phyloP scores from a whole-genome alignment of 1,140 invertebrate species.

The fruit fly (Drosophila melanogaster) region Release_6_plus_ISO1_MT NC_004354.4:15572001-15572500 shows the following conservation, averaged over 20 bases:
- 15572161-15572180: background rate
- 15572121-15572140: background rate
- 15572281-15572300: no score
- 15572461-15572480: background rate
- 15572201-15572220: no score
- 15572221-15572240: no score
- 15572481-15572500: background rate
- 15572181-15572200: background rate
- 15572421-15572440: conserved; percentile 96
- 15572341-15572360: conserved; percentile 71
- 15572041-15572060: background rate
- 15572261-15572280: no score
- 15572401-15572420: conserved; percentile 93
- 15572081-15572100: background rate
- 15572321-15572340: conserved; percentile 69
- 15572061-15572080: background rate
- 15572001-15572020: no score
- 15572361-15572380: conserved; percentile 63
- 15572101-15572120: background rate
- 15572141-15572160: no score
- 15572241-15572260: no score
- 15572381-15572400: conserved; percentile 89
- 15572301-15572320: background rate
- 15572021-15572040: no score
- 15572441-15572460: conserved; percentile 90